Evolutionary conservation across 2,797 vertebrate genomes (phyloP), one percentile per base, ranked within the genome.

Genomic region (Syngnathus acus): DNA sequence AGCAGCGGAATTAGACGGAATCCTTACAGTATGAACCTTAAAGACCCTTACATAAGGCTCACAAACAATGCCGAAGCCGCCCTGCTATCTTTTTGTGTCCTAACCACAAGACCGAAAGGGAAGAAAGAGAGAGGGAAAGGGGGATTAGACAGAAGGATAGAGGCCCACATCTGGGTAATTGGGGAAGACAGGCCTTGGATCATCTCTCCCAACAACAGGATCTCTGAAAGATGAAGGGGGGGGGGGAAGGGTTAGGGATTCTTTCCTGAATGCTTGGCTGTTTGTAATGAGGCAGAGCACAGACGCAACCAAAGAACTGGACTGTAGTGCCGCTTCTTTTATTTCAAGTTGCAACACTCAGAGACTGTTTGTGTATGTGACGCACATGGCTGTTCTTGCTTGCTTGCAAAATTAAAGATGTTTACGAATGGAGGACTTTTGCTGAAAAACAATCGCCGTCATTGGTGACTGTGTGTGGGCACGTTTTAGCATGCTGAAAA

Each of bases 91-190:
- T 71, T 72, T 59, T 72, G 62, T 75, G 68, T 73, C 64, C 65
- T 43, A 57, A 67, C 23, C 47, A 71, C 57, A 72, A 66, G 65
- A 70, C 75, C 9, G 65, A 59, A 78, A 53, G 51, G 57, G 63
- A 67, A 72, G 67, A 45, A 45, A 72, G 66, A 65, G 67, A 32
- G 50, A 79, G 69, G 74, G 78, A 80, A 79, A 72, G 55, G 77
- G 68, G 81, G 84, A 87, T 86, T 85, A 87, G 68, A 26, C 75
- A 62, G 72, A 72, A 64, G 69, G 72, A 76, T 65, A 69, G 66
- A 82, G 81, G 68, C 71, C 72, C 74, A 82, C 77, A 82, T 82
- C 82, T 87, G 81, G 76, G 74, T 88, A 86, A 85, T 88, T 83
- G 64, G 76, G 74, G 75, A 76, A 84, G 88, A 86, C 85, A 87